phyloP scores from a whole-genome alignment of 2,797 vertebrate species.

The Mormyrus proboscirostris region DNA sequence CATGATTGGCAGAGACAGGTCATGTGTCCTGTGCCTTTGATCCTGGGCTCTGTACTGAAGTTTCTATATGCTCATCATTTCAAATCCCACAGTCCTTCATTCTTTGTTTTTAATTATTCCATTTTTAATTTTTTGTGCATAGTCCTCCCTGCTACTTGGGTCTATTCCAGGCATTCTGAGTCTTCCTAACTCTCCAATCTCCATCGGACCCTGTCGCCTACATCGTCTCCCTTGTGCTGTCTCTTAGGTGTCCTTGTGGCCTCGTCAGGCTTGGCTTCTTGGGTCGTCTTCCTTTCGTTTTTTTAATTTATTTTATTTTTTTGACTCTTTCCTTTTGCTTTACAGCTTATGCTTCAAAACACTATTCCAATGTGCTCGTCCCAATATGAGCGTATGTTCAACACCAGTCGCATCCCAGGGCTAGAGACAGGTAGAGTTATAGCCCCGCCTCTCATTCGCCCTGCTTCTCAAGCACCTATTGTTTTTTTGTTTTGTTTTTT shows the following conservation, averaged over 20 bases:
- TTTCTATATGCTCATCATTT: constrained; percentile 14
- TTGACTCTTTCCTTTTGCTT: constrained; percentile 69
- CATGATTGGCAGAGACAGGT: neutral
- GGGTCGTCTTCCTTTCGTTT: constrained; percentile 42
- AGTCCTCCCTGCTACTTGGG: neutral
- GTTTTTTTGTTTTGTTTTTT: neutral
- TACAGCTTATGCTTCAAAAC: constrained; percentile 76
- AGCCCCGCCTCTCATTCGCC: constrained; percentile 43
- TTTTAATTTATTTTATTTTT: constrained; percentile 50
- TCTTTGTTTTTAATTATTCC: neutral
- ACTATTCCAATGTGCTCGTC: constrained; percentile 73
- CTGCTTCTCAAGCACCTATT: constrained; percentile 11
- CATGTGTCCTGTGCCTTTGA: neutral
- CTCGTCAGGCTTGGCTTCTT: constrained; percentile 36
- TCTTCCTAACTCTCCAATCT: constrained; percentile 32
- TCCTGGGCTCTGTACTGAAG: neutral
- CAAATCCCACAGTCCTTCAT: neutral
- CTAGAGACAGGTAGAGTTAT: constrained; percentile 75
- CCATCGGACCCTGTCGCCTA: constrained; percentile 25
- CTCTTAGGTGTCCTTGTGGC: constrained; percentile 35
- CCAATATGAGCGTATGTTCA: constrained; percentile 77
- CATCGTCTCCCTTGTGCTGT: constrained; percentile 39
- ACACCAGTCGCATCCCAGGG: constrained; percentile 70
- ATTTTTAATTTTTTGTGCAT: constrained; percentile 18
- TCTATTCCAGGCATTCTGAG: constrained; percentile 30